Conservation (phyloP, 2,888 invertebrate species). For the Pristionchus entomophagus region DNA sequence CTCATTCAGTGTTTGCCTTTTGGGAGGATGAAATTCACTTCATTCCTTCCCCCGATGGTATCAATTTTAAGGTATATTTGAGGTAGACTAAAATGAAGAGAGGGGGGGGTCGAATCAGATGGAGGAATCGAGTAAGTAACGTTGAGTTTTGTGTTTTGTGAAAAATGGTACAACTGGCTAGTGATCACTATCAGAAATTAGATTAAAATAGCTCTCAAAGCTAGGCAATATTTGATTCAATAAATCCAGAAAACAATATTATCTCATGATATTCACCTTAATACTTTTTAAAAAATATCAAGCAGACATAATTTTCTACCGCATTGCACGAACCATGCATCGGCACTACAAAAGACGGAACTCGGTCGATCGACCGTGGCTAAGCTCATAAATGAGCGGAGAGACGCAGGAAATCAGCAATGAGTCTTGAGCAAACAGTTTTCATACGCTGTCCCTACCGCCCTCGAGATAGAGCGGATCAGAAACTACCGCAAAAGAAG, state of each 20-base stretch:
- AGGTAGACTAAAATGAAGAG: not conserved
- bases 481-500: constrained; percentile 4
- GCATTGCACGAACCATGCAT: not conserved
- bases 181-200: no score
- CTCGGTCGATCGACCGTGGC: constrained; percentile 30
- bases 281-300: no score
- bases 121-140: no score
- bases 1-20: constrained; percentile 14
- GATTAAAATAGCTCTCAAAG: no score
- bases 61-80: constrained; percentile 2
- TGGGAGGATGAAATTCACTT: constrained; percentile 9
- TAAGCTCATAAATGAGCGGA: constrained; percentile 37
- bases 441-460: not conserved
- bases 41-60: not conserved
- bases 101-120: no score
- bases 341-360: constrained; percentile 27
- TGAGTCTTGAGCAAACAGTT: constrained; percentile 37
- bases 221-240: no score
- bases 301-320: not conserved
- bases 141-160: no score
- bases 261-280: no score
- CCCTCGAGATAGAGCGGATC: not conserved
- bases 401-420: not conserved
- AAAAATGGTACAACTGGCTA: no score
- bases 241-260: no score